These are phyloP conservation scores for Aleiodes testaceus DNA, from an alignment of 2,888 invertebrate species.

Conservation along the genomic window DNA sequence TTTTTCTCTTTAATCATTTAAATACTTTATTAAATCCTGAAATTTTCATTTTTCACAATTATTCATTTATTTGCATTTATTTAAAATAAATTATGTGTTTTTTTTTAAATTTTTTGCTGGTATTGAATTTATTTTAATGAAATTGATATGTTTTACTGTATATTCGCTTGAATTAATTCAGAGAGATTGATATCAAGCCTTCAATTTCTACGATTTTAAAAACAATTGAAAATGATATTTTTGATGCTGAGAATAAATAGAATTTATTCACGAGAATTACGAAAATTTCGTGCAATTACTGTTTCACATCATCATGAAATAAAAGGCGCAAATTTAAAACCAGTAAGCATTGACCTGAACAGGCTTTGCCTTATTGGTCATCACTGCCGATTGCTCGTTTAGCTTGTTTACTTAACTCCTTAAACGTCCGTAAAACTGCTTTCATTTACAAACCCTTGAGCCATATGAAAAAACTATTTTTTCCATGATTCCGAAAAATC, in stretches of 20 bases:
- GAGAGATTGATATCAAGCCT: slow-evolving; percentile 11
- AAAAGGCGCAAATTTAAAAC: slow-evolving; percentile 64
- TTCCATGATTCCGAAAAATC: background rate
- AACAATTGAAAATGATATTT: background rate
- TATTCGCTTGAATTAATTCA: slow-evolving; percentile 14
- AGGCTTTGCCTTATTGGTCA: slow-evolving; percentile 68
- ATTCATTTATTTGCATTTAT: background rate
- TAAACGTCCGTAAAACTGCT: slow-evolving; percentile 45
- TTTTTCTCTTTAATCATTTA: background rate
- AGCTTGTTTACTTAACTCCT: slow-evolving; percentile 57
- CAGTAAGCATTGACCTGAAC: slow-evolving; percentile 70
- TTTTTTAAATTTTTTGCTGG: background rate
- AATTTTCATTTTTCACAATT: background rate
- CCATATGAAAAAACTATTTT: slow-evolving; percentile 23
- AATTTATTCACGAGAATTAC: slow-evolving; percentile 9
- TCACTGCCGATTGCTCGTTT: slow-evolving; percentile 56
- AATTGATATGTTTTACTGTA: slow-evolving; percentile 1
- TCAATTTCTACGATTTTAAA: slow-evolving; percentile 1
- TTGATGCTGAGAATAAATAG: too few species aligned
- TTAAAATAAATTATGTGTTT: background rate
- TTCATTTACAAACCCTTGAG: slow-evolving; percentile 11
- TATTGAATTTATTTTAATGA: slow-evolving; percentile 8
- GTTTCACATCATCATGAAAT: slow-evolving; percentile 31
- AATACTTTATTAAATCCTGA: background rate
- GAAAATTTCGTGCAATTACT: slow-evolving; percentile 26